Evolutionary conservation across 2,888 invertebrate species (phyloP).

Genomic region (Plebejus argus): DNA sequence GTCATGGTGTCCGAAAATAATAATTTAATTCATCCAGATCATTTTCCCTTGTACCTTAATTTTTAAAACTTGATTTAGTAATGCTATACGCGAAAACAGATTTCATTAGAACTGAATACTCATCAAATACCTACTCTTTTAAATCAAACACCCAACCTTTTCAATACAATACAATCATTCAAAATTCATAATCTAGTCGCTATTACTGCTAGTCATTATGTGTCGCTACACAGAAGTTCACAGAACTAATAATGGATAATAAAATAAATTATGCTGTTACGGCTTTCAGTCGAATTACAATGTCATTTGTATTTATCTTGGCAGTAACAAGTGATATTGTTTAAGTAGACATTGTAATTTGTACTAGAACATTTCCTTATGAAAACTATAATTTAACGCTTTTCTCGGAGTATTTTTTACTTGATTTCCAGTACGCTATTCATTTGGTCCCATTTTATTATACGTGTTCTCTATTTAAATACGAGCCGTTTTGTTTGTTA

Average conservation of each 20-base stretch:
- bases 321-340: neutral
- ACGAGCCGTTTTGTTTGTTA: too few species aligned
- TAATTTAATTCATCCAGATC: too few species aligned
- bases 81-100: neutral
- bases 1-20: too few species aligned
- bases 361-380: neutral
- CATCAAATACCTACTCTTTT: neutral
- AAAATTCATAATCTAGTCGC: neutral
- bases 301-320: slow-evolving; percentile 5
- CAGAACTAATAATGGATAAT: neutral
- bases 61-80: too few species aligned
- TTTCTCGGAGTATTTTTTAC: neutral
- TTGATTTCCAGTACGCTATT: neutral
- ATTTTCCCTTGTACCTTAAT: too few species aligned
- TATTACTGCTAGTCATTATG: neutral
- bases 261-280: slow-evolving; percentile 9
- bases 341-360: neutral
- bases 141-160: neutral
- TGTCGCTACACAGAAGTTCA: neutral
- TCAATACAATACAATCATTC: neutral
- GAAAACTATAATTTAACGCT: neutral
- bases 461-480: neutral
- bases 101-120: neutral
- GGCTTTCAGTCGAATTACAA: slow-evolving; percentile 14
- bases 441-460: neutral